Evolutionary conservation across 2,113 vertebrate genomes (phyloP).

Genomic region (Arothron firmamentum): DNA sequence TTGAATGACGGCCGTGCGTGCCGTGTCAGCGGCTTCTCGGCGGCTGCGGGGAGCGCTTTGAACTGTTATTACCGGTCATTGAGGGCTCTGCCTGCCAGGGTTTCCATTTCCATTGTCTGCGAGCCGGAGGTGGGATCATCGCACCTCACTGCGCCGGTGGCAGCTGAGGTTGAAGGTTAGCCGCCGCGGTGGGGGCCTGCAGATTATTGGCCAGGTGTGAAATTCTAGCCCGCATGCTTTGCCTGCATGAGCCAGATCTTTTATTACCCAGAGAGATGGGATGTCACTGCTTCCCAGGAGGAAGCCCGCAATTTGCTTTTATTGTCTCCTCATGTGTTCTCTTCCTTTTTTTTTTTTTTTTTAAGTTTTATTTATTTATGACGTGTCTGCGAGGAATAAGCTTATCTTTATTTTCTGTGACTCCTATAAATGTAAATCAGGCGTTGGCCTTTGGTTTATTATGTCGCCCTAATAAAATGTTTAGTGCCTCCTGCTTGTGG

Average conservation of each 20-base stretch:
- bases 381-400: conserved; percentile 5
- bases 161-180: conserved; percentile 70
- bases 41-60: conserved; percentile 71
- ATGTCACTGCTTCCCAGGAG: conserved; percentile 58
- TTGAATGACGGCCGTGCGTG: conserved; percentile 32
- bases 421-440: conserved; percentile 18
- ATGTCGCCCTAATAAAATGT: conserved; percentile 20
- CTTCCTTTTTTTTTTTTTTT: not conserved
- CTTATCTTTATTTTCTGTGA: conserved; percentile 19
- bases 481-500: conserved; percentile 10
- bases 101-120: conserved; percentile 68
- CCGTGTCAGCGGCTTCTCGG: conserved; percentile 62
- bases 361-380: not conserved
- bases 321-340: conserved; percentile 17
- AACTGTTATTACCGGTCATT: conserved; percentile 74
- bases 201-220: conserved; percentile 75
- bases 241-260: conserved; percentile 60
- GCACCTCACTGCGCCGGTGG: conserved; percentile 72
- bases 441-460: conserved; percentile 46
- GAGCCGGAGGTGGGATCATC: conserved; percentile 71
- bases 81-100: conserved; percentile 61
- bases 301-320: conserved; percentile 4
- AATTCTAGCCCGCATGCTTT: conserved; percentile 65
- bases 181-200: conserved; percentile 58
- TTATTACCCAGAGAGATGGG: conserved; percentile 66